Percentiles rank a stretch among this genome's conserved stretches.
These are phyloP conservation scores for Lophius americanus DNA, from an alignment of 2,797 vertebrate genomes.

Conservation along the genomic window DNA sequence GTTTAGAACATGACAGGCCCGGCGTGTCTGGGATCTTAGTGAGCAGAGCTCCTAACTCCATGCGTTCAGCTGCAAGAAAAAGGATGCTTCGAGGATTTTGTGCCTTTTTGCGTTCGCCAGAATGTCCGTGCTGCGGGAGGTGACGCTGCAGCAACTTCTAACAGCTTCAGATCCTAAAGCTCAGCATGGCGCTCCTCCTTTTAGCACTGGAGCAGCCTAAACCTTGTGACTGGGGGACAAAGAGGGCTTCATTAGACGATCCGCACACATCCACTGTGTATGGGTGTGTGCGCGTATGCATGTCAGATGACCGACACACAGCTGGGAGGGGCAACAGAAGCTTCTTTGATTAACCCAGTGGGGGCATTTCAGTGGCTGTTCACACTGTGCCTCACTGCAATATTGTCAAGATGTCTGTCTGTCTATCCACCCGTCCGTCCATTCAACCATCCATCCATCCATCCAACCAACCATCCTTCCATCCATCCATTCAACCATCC, in stretches of 20 bases:
- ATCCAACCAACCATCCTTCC: neutral
- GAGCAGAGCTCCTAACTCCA: constrained; percentile 53
- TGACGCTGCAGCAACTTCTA: constrained; percentile 54
- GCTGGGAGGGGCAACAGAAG: constrained; percentile 63
- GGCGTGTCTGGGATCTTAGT: constrained; percentile 38
- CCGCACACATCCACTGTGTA: constrained; percentile 30
- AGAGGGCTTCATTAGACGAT: constrained; percentile 66
- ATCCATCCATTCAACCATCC: too few relatives aligned
- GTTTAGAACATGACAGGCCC: constrained; percentile 48
- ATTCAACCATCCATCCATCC: neutral
- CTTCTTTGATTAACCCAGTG: constrained; percentile 66
- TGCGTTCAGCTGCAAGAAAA: constrained; percentile 52
- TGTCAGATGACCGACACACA: constrained; percentile 62
- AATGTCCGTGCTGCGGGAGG: constrained; percentile 67
- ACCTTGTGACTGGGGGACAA: constrained; percentile 65
- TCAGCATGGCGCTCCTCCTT: constrained; percentile 70
- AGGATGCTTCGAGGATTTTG: constrained; percentile 30
- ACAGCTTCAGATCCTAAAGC: constrained; percentile 69
- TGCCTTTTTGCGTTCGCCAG: constrained; percentile 44
- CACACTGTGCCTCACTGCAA: constrained; percentile 23
- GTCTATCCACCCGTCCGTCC: neutral
- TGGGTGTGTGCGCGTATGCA: constrained; percentile 28
- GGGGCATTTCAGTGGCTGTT: constrained; percentile 52
- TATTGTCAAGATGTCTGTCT: constrained; percentile 12
- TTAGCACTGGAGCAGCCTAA: constrained; percentile 48